Conservation (phyloP, 1,140 invertebrate genomes). For the Helicoverpa zea region DNA sequence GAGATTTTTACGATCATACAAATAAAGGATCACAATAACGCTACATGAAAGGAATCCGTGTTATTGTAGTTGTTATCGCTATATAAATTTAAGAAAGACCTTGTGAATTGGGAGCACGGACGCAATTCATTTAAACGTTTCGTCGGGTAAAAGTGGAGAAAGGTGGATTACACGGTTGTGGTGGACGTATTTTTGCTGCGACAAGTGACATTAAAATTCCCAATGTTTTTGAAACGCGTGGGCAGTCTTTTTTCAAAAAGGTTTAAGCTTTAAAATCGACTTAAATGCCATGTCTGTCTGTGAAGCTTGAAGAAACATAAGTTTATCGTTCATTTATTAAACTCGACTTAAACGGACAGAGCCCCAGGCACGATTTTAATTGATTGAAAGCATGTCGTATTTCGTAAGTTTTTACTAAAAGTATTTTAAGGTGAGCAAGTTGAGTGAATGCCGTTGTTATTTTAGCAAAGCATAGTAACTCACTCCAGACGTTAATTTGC, state of each 20-base stretch:
- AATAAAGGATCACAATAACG: slow-evolving; percentile 54
- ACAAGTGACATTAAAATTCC: too few species aligned
- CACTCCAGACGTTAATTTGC: slow-evolving; percentile 32
- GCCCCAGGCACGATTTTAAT: slow-evolving; percentile 34
- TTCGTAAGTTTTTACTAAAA: slow-evolving; percentile 6
- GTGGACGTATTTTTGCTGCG: too few species aligned
- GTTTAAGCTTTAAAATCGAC: not conserved
- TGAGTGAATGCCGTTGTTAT: slow-evolving; percentile 9
- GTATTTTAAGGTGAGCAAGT: slow-evolving; percentile 28
- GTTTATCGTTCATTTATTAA: slow-evolving; percentile 26
- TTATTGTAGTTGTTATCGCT: slow-evolving; percentile 45
- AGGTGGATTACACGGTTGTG: not conserved
- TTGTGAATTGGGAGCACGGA: slow-evolving; percentile 31
- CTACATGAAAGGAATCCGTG: slow-evolving; percentile 45
- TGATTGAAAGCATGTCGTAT: slow-evolving; percentile 27
- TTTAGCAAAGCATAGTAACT: slow-evolving; percentile 32
- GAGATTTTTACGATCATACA: slow-evolving; percentile 63
- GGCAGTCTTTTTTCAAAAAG: not conserved
- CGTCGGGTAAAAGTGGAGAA: slow-evolving; percentile 15
- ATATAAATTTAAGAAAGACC: slow-evolving; percentile 39
- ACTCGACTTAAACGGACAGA: not conserved
- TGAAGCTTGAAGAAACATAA: slow-evolving; percentile 14
- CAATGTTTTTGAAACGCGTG: too few species aligned
- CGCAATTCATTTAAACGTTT: slow-evolving; percentile 31
- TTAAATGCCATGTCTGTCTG: not conserved